Percentiles rank a stretch among this genome's conserved stretches.
Evolutionary conservation across 2,888 invertebrate genomes (phyloP).

Genomic region (Carcina quercana): DNA sequence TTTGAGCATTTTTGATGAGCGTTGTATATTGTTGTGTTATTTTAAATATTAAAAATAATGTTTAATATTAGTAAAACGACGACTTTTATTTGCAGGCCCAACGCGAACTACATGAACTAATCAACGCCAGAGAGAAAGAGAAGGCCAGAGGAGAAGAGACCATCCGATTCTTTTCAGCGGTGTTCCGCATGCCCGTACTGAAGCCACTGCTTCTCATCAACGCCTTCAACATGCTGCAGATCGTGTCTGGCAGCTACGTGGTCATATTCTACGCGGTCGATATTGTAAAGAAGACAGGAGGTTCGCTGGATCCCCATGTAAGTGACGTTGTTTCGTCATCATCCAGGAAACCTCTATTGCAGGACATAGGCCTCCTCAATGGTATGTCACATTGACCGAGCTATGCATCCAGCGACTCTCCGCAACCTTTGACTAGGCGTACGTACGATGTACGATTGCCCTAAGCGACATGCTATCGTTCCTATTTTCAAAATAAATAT

Average conservation of each 20-base stretch:
- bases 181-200: conserved; percentile 75
- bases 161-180: conserved; percentile 68
- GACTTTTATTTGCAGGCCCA: conserved; percentile 55
- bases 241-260: conserved; percentile 83
- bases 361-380: no score
- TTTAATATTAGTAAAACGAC: no score
- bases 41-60: no score
- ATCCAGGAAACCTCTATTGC: no score
- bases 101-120: conserved; percentile 77
- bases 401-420: no score
- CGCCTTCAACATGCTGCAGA: conserved; percentile 82
- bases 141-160: conserved; percentile 57
- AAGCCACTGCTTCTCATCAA: conserved; percentile 84
- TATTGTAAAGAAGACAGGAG: conserved; percentile 76
- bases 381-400: no score
- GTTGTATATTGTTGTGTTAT: no score
- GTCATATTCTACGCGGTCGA: conserved; percentile 87
- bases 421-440: no score
- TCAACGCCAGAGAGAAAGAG: conserved; percentile 75
- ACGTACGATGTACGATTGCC: no score
- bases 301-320: conserved; percentile 53
- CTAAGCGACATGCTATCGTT: no score
- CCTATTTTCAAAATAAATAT: no score
- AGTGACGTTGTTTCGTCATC: conserved; percentile 23
- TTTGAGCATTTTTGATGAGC: no score